Percentiles rank a stretch among this genome's conserved stretches.
phyloP scores from a whole-genome alignment of 2,888 invertebrate species.

The Kuschelorhynchus macadamiae region DNA sequence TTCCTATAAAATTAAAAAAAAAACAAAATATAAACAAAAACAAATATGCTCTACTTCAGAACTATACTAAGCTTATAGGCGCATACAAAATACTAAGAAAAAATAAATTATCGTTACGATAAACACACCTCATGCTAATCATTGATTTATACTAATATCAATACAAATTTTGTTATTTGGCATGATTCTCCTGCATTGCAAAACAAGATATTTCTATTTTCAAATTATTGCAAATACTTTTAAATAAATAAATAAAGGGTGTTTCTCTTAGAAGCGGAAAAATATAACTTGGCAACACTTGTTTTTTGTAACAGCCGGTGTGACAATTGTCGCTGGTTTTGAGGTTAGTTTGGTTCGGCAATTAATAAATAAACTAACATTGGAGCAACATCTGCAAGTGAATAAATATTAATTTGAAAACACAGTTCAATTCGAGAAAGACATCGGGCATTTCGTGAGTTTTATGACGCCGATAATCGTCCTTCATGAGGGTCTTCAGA shows the following conservation, averaged over 20 bases:
- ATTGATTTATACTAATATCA: too few relatives aligned
- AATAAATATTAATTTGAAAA: constrained; percentile 5
- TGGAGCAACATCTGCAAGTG: constrained; percentile 6
- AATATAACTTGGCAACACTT: constrained; percentile 7
- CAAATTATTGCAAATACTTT: too few relatives aligned
- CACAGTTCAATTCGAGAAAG: constrained; percentile 6
- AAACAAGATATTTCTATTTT: too few relatives aligned
- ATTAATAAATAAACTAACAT: constrained; percentile 4
- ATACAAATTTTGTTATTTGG: too few relatives aligned
- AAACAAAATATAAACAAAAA: too few relatives aligned
- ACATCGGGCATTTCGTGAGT: constrained; percentile 7
- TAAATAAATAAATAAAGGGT: background rate
- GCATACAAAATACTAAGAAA: too few relatives aligned
- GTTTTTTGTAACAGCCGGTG: constrained; percentile 8
- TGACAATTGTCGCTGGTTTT: background rate
- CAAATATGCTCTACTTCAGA: too few relatives aligned
- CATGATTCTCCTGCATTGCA: too few relatives aligned
- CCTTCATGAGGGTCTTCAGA: background rate
- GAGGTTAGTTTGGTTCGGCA: constrained; percentile 3
- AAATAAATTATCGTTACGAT: too few relatives aligned
- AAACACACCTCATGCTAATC: too few relatives aligned
- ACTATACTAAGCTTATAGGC: too few relatives aligned
- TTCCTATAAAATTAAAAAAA: too few relatives aligned
- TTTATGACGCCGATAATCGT: background rate
- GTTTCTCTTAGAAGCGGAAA: constrained; percentile 10